Base-by-base conservation (phyloP, 2,797 vertebrate species). In the Onychomys leucogaster region DNA sequence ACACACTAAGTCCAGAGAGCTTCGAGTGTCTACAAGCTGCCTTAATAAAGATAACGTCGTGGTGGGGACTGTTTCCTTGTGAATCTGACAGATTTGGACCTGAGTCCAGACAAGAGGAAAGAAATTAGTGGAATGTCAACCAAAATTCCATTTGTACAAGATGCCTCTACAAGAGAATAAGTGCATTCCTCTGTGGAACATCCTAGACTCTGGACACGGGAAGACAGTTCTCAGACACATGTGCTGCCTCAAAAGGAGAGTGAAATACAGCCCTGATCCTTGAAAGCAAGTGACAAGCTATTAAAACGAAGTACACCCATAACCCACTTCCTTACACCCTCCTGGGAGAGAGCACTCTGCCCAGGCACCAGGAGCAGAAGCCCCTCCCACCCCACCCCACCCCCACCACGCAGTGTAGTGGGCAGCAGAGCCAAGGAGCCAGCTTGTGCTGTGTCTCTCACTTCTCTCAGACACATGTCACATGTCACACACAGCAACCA, bases 361-460 rank as follows among this genome's bases (percentile, higher is more conserved):
- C 65, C 3, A 43, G 85, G 81, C 46, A 82, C 46, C 52, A 17
- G 5, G 0, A 4, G 12, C n/a, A 49, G n/a, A 65, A 61, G 59
- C 83, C 11, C 19, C 83, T 49, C 83, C 37, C 41, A 84, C 27
- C n/a, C 41, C 27, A 17, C 59, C 61, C 32, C 61, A 73, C 71
- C 71, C 29, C 37, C 71, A 43, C 89, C 82, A n/a, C 5, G 46
- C 4, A 78, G 77, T 0, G 0, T 23, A 7, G 63, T 83, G 89
- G 86, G 81, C 71, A 81, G 41, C 84, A 14, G 12, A 21, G 49
- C 96, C 96, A 89, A 89, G 59, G 85, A 94, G 63, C 86, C 95
- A 95, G 96, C 94, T 92, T 96, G 95, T 80, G 93, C 91, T 71
- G 52, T 77, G 80, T 37, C 89, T 89, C 89, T 81, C 80, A 23